Percentiles rank a stretch among this genome's conserved stretches.
These are phyloP conservation scores for Mionectes macconnelli DNA, from an alignment of 2,113 vertebrate species.

Conservation along the genomic window DNA sequence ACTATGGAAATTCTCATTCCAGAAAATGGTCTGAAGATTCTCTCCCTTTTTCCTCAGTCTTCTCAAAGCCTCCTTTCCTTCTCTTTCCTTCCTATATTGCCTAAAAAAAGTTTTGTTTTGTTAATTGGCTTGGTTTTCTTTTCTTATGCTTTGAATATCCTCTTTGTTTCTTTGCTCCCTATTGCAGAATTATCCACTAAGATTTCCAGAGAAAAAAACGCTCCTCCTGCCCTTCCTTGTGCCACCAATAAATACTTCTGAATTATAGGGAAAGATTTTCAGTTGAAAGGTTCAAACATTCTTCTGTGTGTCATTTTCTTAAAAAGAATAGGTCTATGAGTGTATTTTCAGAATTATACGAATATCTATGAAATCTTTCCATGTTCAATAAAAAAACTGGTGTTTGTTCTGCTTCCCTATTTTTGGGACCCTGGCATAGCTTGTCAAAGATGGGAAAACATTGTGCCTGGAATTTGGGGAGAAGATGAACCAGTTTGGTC, in stretches of 20 bases:
- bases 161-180: neutral
- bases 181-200: neutral
- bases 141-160: neutral
- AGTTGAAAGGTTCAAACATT: neutral
- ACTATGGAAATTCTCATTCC: neutral
- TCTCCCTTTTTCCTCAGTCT: neutral
- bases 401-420: neutral
- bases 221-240: neutral
- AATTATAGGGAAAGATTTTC: neutral
- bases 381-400: neutral
- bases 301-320: neutral
- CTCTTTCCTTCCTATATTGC: neutral
- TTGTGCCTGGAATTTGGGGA: neutral
- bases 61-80: neutral
- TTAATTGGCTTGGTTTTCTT: accelerated
- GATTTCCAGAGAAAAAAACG: accelerated
- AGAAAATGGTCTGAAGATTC: neutral
- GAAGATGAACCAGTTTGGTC: neutral
- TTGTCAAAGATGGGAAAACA: neutral
- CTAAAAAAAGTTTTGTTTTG: accelerated
- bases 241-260: neutral
- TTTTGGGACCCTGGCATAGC: accelerated
- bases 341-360: neutral
- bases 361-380: neutral
- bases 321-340: neutral